Base-by-base conservation (phyloP, 2,113 vertebrate species). In the Buteo buteo region DNA sequence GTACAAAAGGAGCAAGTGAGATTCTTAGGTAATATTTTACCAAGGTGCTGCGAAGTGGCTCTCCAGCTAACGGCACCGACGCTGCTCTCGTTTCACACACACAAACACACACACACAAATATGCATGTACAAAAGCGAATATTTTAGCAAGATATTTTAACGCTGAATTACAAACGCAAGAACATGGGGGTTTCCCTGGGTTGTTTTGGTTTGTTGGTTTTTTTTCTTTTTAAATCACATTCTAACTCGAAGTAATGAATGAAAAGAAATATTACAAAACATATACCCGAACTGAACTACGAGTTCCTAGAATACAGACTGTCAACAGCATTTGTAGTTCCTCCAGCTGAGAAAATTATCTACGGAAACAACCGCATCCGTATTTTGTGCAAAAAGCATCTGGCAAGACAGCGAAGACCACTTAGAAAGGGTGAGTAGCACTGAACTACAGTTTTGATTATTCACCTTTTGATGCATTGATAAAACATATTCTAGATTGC, bases 401-500 rank as follows among this genome's bases (percentile, higher is more conserved):
- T 54, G 10, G 26, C 16, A 86, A 86, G 49, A 82, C 34, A 62
- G 71, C 0, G 0, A 72, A 73, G 80, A 93, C 54, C 72, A 38
- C 82, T 95, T 42, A 69, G 66, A 61, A 83, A 88, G 57, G 66
- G 67, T 82, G 72, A 93, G 73, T 79, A 73, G 58, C 65, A 50
- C 55, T 50, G 74, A 91, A 90, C 62, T 80, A 55, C 11, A 9
- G 38, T 55, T 94, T 55, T 64, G 50, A 86, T 88, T 83, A 85
- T 93, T 87, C 64, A 50, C 64, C 62, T 88, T 92, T 78, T 66
- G 36, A 78, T 14, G 6, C 74, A 55, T 6, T 47, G 55, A 91
- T 91, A 95, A 90, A 90, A 80, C 32, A 18, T 61, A 85, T 40
- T 88, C 32, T 42, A 73, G 74, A 93, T 55, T 80, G 45, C 74